Evolutionary conservation across 2,113 vertebrate species (phyloP).

Genomic region (Megaleporinus macrocephalus): DNA sequence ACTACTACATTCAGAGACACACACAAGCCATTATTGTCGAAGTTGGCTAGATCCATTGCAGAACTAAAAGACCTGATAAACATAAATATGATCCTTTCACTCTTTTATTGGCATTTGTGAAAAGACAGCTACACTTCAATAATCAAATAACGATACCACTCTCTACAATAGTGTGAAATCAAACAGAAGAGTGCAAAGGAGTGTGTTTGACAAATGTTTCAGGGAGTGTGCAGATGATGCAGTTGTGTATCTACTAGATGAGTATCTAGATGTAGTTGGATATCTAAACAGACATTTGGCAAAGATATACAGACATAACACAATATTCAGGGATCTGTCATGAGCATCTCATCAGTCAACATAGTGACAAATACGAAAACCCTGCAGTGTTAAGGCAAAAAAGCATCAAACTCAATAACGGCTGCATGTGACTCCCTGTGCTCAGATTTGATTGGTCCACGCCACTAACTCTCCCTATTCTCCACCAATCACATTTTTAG

Average conservation of each 20-base stretch:
- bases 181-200: not conserved
- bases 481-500: not conserved
- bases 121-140: not conserved
- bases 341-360: conserved; percentile 73
- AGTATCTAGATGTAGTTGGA: not conserved
- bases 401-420: conserved; percentile 75
- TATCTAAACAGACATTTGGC: conserved; percentile 63
- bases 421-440: conserved; percentile 65
- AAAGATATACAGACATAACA: conserved; percentile 72
- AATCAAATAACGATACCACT: not conserved
- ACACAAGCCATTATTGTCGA: conserved; percentile 37
- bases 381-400: conserved; percentile 81
- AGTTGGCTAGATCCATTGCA: conserved; percentile 8
- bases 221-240: conserved; percentile 24
- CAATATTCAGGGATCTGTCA: conserved; percentile 74
- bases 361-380: conserved; percentile 71
- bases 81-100: not conserved
- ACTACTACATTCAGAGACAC: conserved; percentile 41
- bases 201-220: not conserved
- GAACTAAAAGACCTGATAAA: conserved; percentile 5
- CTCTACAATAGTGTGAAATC: not conserved
- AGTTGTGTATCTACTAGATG: not conserved
- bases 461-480: not conserved
- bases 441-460: conserved; percentile 3
- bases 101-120: not conserved